Evolutionary conservation across 1,140 invertebrate species (phyloP).

Genomic region (Himalopsyche phryganea): DNA sequence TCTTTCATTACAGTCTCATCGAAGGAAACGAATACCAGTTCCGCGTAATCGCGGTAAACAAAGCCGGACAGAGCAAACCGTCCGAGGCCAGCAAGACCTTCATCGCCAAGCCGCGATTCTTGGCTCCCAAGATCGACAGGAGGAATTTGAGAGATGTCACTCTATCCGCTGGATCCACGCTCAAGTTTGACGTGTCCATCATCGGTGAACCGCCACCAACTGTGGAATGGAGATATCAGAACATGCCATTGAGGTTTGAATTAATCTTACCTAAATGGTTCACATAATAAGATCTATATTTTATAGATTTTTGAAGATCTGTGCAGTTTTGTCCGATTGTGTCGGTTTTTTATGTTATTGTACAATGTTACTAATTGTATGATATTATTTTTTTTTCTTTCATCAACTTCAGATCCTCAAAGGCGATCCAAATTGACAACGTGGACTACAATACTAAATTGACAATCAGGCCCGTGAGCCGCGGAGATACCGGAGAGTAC

Average conservation of each 20-base stretch:
- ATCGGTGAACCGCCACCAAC: constrained; percentile 89
- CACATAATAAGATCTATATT: too few relatives aligned
- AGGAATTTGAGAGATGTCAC: constrained; percentile 84
- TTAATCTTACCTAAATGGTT: too few relatives aligned
- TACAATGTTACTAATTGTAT: too few relatives aligned
- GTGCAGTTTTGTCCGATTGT: too few relatives aligned
- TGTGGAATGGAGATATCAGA: constrained; percentile 77
- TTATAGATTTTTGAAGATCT: too few relatives aligned
- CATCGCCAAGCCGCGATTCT: constrained; percentile 84
- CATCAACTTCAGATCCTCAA: constrained; percentile 52
- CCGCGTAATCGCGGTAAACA: constrained; percentile 94
- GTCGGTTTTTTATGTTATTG: too few relatives aligned
- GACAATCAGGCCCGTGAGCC: constrained; percentile 72
- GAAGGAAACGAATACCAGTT: constrained; percentile 99
- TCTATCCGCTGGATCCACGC: constrained; percentile 82
- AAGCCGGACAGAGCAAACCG: constrained; percentile 87
- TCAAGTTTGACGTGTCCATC: constrained; percentile 90
- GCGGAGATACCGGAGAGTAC: constrained; percentile 85
- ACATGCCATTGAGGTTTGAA: constrained; percentile 45
- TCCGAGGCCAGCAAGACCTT: constrained; percentile 85
- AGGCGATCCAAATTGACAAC: constrained; percentile 74
- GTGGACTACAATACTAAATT: constrained; percentile 87
- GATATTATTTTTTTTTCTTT: too few relatives aligned
- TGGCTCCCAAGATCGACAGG: constrained; percentile 94
- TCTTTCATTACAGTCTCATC: constrained; percentile 57